phyloP scores from a whole-genome alignment of 2,113 vertebrate species.

The Melierax canorus region DNA sequence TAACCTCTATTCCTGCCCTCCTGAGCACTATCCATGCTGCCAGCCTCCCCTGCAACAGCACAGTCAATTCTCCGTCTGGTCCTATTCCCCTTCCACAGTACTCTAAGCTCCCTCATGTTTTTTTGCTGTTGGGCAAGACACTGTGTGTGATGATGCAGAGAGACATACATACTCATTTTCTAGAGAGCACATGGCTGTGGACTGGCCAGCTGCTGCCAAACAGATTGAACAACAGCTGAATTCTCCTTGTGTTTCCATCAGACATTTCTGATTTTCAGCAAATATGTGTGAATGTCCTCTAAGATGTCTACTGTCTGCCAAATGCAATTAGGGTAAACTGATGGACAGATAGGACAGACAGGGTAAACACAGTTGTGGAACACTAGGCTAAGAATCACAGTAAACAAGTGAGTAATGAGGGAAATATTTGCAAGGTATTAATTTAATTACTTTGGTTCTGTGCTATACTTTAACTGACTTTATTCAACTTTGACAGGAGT shows the following conservation, averaged over 20 bases:
- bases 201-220: conserved; percentile 30
- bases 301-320: conserved; percentile 56
- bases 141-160: background rate
- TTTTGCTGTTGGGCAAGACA: background rate
- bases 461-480: background rate
- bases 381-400: conserved; percentile 23
- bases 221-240: conserved; percentile 55
- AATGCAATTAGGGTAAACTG: conserved; percentile 35
- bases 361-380: conserved; percentile 12
- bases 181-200: background rate
- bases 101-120: background rate
- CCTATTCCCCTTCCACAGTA: background rate
- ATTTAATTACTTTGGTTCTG: background rate
- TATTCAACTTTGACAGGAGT: background rate
- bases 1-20: background rate
- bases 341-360: conserved; percentile 34
- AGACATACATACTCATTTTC: background rate
- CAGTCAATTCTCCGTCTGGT: background rate
- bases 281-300: conserved; percentile 26
- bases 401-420: conserved; percentile 57
- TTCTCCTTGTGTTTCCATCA: background rate
- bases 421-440: conserved; percentile 34
- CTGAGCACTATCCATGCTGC: background rate
- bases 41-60: background rate
- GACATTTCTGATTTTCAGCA: conserved; percentile 41